These are phyloP conservation scores for Ailuropoda melanoleuca DNA, from an alignment of 2,113 vertebrate genomes.

Conservation along the genomic window DNA sequence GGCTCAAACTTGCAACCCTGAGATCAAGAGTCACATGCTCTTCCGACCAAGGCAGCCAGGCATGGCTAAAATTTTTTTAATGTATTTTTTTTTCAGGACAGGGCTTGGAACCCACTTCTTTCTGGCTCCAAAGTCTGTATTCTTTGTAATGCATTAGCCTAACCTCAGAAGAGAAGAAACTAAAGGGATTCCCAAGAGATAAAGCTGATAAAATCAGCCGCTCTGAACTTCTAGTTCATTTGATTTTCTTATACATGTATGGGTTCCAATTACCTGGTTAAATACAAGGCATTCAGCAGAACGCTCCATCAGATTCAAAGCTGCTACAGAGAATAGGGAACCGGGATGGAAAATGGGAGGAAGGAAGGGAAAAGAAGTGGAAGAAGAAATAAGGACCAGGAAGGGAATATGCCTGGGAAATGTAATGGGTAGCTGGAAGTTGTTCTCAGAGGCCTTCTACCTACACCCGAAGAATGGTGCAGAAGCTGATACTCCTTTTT, in stretches of 20 bases:
- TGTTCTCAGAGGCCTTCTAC: conserved; percentile 64
- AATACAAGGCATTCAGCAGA: conserved; percentile 24
- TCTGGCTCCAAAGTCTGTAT: not conserved
- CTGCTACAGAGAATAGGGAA: not conserved
- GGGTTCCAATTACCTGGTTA: conserved; percentile 12
- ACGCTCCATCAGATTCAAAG: not conserved
- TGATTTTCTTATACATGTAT: not conserved
- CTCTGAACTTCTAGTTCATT: not conserved
- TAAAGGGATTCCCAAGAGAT: not conserved
- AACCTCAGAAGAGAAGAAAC: not conserved
- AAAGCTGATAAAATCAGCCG: not conserved
- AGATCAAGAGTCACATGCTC: not conserved
- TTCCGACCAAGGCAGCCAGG: not conserved
- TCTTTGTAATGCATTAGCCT: not conserved
- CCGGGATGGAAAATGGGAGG: not conserved
- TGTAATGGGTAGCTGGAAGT: conserved; percentile 19
- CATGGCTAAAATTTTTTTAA: not conserved
- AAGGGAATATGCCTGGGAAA: not conserved
- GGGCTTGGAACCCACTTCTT: not conserved
- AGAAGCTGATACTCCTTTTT: conserved; percentile 69
- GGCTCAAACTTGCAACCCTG: not conserved
- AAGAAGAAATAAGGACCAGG: not conserved
- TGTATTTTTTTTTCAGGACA: not conserved
- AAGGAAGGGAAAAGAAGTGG: not conserved
- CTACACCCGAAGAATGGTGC: conserved; percentile 69